A percentile compares a stretch with the other conserved stretches of the same genome.
Evolutionary conservation across 2,113 vertebrate species (phyloP).

Genomic region (Lepisosteus oculatus): DNA sequence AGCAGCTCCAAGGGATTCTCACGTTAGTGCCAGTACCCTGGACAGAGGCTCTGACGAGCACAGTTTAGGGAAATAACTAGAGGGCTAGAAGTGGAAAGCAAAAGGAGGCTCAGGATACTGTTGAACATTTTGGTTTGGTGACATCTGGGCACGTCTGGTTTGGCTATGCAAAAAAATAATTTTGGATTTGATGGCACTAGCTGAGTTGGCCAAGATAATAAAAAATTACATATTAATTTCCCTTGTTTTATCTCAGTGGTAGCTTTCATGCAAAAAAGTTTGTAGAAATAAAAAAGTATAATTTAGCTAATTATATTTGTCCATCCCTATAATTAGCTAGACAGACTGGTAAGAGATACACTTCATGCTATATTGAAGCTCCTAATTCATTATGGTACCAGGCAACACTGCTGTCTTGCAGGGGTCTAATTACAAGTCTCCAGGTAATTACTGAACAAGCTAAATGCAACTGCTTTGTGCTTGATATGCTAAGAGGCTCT

Average conservation of each 20-base stretch:
- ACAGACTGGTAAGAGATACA: constrained; percentile 9
- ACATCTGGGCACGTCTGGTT: too few relatives aligned
- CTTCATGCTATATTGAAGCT: constrained; percentile 9
- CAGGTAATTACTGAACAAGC: constrained; percentile 21
- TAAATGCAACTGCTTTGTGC: constrained; percentile 7
- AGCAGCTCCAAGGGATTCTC: too few relatives aligned
- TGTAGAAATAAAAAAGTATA: constrained; percentile 1
- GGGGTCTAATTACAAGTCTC: constrained; percentile 22
- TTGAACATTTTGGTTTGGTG: too few relatives aligned
- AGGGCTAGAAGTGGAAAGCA: too few relatives aligned
- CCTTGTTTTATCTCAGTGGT: background rate
- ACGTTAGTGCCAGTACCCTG: too few relatives aligned
- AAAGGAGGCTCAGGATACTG: too few relatives aligned
- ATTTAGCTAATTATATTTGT: background rate
- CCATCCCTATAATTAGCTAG: constrained; percentile 16
- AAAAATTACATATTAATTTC: too few relatives aligned
- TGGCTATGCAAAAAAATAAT: too few relatives aligned
- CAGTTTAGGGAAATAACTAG: too few relatives aligned
- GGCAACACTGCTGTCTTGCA: constrained; percentile 9
- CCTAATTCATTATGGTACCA: constrained; percentile 17
- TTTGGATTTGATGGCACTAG: too few relatives aligned
- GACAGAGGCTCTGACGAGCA: too few relatives aligned
- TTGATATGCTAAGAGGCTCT: constrained; percentile 10
- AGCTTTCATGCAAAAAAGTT: constrained; percentile 11
- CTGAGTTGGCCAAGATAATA: too few relatives aligned